Base-by-base conservation (phyloP, 2,797 vertebrate species). In the Chrysocyon brachyurus region DNA sequence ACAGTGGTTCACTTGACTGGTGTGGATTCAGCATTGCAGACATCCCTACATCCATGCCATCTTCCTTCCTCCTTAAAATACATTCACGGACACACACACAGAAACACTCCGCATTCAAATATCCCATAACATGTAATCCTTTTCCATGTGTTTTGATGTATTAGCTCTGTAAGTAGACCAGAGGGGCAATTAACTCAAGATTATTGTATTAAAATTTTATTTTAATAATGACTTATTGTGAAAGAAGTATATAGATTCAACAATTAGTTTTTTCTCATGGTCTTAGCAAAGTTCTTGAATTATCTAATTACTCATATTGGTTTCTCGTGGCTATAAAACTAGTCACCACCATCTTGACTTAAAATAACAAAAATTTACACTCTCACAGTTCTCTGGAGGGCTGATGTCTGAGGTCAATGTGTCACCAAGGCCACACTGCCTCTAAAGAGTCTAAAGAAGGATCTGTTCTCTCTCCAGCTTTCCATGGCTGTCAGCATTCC, bases 91-190 rank as follows among this genome's bases (percentile, higher is more conserved):
- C 10, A 11, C 14, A 66, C 56, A 59, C 4, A 72, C 40, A 57
- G 40, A 14, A 5, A 40, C 1, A 36, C 10, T 10, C 28, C 4
- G 1, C 5, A 21, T 78, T 89, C 14, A 64, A 12, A 57, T 66
- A 52, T 33, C 9, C 4, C 49, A 7, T 17, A 3, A 49, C 4
- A 1, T 3, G 15, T 1, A 11, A 1, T 22, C 2, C 2, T 10
- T 94, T 72, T 84, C 33, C 57, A 3, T 21, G 9, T 15, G 12
- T 52, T 73, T 14, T 84, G 12, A 33, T 77, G 2, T 12, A 64
- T 68, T 0, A 70, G 11, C 10, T 96, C 56, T 61, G 73, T 40
- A 91, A 79, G n/a, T 61, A 49, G 0, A 31, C 8, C 11, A n/a
- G 0, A 31, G 31, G 40, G 12, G 17, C 26, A 77, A 21, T 52